Conservation (phyloP, 2,797 vertebrate genomes). For the Spatula versicolor region DNA sequence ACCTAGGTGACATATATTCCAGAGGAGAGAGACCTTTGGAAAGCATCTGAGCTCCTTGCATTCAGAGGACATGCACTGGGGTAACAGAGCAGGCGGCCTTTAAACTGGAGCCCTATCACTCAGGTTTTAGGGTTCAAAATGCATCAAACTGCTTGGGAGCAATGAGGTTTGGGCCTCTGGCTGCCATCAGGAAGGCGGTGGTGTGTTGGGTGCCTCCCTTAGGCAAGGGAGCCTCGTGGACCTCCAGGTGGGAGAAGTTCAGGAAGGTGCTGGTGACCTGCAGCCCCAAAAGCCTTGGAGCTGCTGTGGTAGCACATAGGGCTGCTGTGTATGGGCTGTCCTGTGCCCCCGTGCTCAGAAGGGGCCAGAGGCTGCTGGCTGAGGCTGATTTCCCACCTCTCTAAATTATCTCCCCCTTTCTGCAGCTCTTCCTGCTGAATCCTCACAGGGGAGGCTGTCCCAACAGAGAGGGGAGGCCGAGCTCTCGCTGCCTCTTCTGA, state of each 20-base stretch:
- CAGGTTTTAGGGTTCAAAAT: not conserved
- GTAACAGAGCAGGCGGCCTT: not conserved
- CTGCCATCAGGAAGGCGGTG: accelerated
- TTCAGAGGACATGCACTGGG: not conserved
- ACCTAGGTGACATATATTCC: not conserved
- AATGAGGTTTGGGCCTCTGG: too few species aligned
- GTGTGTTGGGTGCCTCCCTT: not conserved
- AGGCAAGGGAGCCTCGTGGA: accelerated
- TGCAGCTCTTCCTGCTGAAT: not conserved
- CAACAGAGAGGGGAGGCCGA: accelerated
- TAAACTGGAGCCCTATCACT: not conserved
- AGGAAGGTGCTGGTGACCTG: not conserved
- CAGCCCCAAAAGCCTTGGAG: not conserved
- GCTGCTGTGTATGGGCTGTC: not conserved
- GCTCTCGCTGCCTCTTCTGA: not conserved
- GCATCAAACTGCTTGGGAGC: not conserved
- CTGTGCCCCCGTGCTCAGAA: not conserved
- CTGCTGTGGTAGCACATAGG: accelerated
- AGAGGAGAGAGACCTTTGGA: not conserved
- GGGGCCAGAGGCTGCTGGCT: not conserved
- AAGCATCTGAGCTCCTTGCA: not conserved
- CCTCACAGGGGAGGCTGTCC: not conserved
- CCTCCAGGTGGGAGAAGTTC: not conserved
- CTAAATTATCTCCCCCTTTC: not conserved
- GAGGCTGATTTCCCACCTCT: not conserved